These are phyloP conservation scores for Oreotrochilus melanogaster DNA, from an alignment of 2,113 vertebrate genomes.

Conservation along the genomic window DNA sequence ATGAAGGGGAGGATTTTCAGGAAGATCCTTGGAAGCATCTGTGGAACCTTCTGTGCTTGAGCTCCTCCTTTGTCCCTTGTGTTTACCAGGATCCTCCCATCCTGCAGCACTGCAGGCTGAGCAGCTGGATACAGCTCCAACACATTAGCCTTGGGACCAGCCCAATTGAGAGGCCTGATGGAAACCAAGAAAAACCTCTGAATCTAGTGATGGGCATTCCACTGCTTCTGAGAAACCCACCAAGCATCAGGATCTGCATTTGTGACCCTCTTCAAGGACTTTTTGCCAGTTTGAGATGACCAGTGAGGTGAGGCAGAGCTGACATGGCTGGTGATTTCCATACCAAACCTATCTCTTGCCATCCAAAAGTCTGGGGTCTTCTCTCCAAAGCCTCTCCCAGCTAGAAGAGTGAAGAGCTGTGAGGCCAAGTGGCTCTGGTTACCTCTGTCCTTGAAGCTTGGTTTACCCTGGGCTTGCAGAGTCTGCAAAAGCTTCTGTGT, in stretches of 20 bases:
- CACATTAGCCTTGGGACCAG: not conserved
- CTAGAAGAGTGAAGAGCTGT: not conserved
- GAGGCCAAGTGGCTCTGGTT: fast-evolving
- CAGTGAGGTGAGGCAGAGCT: fast-evolving
- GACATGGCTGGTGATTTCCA: fast-evolving
- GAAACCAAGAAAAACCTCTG: not conserved
- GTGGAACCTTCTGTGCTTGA: not conserved
- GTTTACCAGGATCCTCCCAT: not conserved
- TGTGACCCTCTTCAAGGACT: fast-evolving
- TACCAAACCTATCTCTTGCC: not conserved
- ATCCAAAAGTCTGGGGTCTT: not conserved
- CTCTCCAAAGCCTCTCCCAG: not conserved
- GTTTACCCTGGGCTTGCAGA: not conserved
- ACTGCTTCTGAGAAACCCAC: not conserved
- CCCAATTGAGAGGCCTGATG: not conserved
- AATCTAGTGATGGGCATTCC: not conserved
- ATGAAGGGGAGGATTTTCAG: not conserved
- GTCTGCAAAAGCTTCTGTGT: not conserved
- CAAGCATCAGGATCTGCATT: not conserved
- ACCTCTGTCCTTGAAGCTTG: not conserved
- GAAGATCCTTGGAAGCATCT: not conserved
- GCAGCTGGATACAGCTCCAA: not conserved
- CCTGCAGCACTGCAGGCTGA: not conserved
- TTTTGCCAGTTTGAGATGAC: not conserved
- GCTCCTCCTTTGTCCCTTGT: not conserved